Evolutionary conservation across 2,888 invertebrate species (phyloP).

Genomic region (Thymelicus lineola): DNA sequence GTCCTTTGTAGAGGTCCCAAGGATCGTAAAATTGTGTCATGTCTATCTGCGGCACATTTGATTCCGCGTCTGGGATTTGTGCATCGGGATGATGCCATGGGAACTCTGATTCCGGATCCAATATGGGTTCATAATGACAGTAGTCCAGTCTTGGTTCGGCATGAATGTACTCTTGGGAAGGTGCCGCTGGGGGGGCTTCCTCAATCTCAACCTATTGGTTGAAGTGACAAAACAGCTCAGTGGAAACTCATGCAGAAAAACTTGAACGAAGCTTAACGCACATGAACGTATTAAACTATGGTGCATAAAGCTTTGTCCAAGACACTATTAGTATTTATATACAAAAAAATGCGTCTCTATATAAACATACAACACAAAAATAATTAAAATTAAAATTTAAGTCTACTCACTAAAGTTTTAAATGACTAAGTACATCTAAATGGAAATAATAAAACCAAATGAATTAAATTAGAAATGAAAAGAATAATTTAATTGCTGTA

Average conservation of each 20-base stretch:
- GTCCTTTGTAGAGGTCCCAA: conserved; percentile 89
- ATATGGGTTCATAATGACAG: conserved; percentile 63
- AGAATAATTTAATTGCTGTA: conserved; percentile 45
- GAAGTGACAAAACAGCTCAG: conserved; percentile 76
- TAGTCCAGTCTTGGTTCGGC: conserved; percentile 44
- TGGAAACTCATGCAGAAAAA: conserved; percentile 73
- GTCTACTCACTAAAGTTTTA: neutral
- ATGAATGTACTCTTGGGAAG: conserved; percentile 56
- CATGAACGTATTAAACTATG: conserved; percentile 45
- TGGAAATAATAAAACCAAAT: neutral
- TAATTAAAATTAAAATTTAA: neutral
- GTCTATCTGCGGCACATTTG: conserved; percentile 55
- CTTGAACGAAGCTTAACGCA: conserved; percentile 77
- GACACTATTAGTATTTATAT: conserved; percentile 60
- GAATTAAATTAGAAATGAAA: neutral
- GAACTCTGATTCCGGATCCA: conserved; percentile 76
- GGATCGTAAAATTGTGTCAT: conserved; percentile 85
- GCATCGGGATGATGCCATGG: conserved; percentile 76
- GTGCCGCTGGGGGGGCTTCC: conserved; percentile 56
- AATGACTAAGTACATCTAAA: neutral
- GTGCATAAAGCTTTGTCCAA: conserved; percentile 77
- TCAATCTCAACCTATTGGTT: conserved; percentile 77
- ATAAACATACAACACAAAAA: conserved; percentile 68
- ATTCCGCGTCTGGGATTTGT: conserved; percentile 54
- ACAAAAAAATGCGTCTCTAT: conserved; percentile 49